These are phyloP conservation scores for Mareca penelope DNA, from an alignment of 2,797 vertebrate genomes.

Conservation along the genomic window DNA sequence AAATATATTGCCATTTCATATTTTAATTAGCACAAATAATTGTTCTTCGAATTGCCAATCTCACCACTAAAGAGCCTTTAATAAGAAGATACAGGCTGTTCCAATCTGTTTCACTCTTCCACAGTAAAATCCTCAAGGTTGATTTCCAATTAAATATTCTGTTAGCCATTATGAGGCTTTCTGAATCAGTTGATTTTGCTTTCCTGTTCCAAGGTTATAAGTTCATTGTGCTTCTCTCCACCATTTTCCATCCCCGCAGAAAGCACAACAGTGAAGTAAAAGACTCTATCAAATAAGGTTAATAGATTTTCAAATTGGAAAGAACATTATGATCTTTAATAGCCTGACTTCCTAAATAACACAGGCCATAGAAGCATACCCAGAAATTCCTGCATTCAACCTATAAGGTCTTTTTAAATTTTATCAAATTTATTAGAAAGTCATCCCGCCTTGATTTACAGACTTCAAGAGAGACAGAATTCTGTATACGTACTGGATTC, in stretches of 20 bases:
- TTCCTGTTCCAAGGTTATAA: background rate
- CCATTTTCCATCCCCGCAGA: background rate
- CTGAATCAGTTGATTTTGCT: background rate
- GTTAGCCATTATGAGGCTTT: conserved; percentile 3
- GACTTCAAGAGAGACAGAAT: background rate
- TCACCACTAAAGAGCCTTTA: conserved; percentile 41
- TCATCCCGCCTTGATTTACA: background rate
- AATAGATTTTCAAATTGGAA: conserved; percentile 19
- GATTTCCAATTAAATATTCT: conserved; percentile 51
- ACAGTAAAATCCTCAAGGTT: conserved; percentile 50
- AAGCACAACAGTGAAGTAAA: background rate
- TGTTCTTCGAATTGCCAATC: conserved; percentile 38
- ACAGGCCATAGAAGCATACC: background rate
- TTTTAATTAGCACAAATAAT: conserved; percentile 55
- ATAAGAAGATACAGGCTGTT: conserved; percentile 24
- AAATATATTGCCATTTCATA: conserved; percentile 42
- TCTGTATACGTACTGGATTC: background rate
- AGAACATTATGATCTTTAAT: background rate
- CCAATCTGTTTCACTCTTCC: background rate
- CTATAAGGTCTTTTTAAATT: background rate
- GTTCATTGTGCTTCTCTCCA: background rate
- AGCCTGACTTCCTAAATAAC: background rate
- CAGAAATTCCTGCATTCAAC: background rate
- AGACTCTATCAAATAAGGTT: background rate
- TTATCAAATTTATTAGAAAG: background rate